Percentiles rank a stretch among this genome's conserved stretches.
These are phyloP conservation scores for Etheostoma perlongum DNA, from an alignment of 2,797 vertebrate species.

Conservation along the genomic window DNA sequence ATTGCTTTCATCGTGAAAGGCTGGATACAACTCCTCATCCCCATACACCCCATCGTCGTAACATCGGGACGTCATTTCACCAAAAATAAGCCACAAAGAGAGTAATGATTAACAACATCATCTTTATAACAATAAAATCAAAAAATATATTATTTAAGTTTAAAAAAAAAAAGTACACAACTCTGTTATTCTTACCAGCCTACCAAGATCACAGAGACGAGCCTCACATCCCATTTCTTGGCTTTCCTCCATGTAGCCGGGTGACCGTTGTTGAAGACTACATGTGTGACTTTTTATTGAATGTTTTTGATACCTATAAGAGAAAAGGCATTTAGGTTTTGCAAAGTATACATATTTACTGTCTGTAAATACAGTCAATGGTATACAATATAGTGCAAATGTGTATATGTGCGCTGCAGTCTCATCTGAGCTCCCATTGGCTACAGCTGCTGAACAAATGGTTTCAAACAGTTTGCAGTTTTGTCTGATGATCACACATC, in stretches of 20 bases:
- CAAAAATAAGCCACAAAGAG: slow-evolving; percentile 18
- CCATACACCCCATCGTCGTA: slow-evolving; percentile 79
- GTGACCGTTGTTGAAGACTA: slow-evolving; percentile 93
- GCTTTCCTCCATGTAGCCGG: slow-evolving; percentile 93
- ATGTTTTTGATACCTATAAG: slow-evolving; percentile 91
- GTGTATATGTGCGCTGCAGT: not conserved
- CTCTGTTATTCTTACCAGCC: slow-evolving; percentile 85
- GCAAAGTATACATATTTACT: not conserved
- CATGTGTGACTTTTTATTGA: slow-evolving; percentile 95
- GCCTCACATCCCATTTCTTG: slow-evolving; percentile 85
- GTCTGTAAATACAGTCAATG: not conserved
- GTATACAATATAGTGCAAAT: not conserved
- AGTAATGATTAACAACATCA: not conserved
- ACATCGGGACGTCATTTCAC: slow-evolving; percentile 83
- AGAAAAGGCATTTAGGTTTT: slow-evolving; percentile 23
- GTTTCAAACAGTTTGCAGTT: slow-evolving; percentile 93
- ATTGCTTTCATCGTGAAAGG: slow-evolving; percentile 83
- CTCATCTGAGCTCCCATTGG: slow-evolving; percentile 94
- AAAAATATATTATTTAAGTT: too few species aligned
- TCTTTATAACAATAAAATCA: not conserved
- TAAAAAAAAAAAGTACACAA: not conserved
- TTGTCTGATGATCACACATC: slow-evolving; percentile 96
- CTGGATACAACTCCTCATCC: slow-evolving; percentile 90
- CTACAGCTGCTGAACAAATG: slow-evolving; percentile 90
- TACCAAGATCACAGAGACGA: slow-evolving; percentile 95